Conservation (phyloP, 2,888 invertebrate species). For the Chymomyza caudatula region DNA sequence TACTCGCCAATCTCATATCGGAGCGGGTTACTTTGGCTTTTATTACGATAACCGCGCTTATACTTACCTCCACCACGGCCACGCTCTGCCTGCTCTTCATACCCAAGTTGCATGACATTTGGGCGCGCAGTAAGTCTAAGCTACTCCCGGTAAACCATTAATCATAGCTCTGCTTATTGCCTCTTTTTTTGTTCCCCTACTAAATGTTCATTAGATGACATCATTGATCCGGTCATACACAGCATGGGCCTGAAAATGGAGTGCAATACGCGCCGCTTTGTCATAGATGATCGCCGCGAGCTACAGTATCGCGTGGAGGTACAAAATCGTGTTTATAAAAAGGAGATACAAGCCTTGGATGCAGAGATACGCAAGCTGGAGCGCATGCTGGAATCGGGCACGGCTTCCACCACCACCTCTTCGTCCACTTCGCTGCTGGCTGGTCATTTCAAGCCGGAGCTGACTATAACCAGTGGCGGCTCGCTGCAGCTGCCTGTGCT, state of each 20-base stretch:
- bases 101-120: constrained; percentile 89
- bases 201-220: constrained; percentile 82
- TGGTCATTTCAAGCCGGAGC: constrained; percentile 72
- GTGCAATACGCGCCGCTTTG: constrained; percentile 90
- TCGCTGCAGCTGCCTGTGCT: constrained; percentile 38
- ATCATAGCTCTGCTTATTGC: not conserved
- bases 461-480: constrained; percentile 71
- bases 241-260: constrained; percentile 93
- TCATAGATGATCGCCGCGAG: constrained; percentile 90
- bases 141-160: not conserved
- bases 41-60: constrained; percentile 89
- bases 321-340: constrained; percentile 92
- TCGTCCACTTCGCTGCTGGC: constrained; percentile 76
- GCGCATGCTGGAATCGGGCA: constrained; percentile 83
- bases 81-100: constrained; percentile 91
- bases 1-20: constrained; percentile 91
- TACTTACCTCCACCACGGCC: constrained; percentile 90
- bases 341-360: constrained; percentile 88
- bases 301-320: constrained; percentile 92
- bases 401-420: constrained; percentile 80
- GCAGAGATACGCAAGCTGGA: constrained; percentile 88
- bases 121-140: constrained; percentile 81
- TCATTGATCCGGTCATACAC: constrained; percentile 89
- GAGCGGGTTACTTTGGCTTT: constrained; percentile 89
- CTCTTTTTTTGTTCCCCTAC: not conserved